A percentile compares a stretch with the other conserved stretches of the same genome.
These are phyloP conservation scores for Ips typographus DNA, from an alignment of 1,140 invertebrate species.

Conservation along the genomic window DNA sequence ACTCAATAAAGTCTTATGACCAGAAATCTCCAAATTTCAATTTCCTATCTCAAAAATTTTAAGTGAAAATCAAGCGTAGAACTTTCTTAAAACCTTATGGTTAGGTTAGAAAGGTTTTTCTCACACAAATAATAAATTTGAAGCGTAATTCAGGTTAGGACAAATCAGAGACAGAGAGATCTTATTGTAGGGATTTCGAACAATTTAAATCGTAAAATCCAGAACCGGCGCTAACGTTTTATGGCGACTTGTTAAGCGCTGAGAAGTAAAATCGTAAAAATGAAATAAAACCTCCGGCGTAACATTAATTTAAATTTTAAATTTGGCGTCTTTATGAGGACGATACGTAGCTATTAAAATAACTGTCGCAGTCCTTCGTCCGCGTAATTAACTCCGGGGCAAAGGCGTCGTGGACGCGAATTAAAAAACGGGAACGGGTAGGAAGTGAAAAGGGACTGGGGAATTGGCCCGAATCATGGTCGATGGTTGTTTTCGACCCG, in stretches of 20 bases:
- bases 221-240: background rate
- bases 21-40: too few relatives aligned
- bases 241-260: slow-evolving; percentile 4
- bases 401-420: too few relatives aligned
- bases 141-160: background rate
- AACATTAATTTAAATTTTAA: slow-evolving; percentile 25
- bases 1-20: too few relatives aligned
- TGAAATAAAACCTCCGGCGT: slow-evolving; percentile 19
- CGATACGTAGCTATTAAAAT: slow-evolving; percentile 26
- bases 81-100: background rate
- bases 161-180: background rate
- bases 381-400: slow-evolving; percentile 14
- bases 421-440: too few relatives aligned
- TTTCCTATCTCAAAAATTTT: too few relatives aligned
- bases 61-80: background rate
- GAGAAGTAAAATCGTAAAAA: slow-evolving; percentile 20
- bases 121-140: background rate
- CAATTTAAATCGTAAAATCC: too few relatives aligned
- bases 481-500: too few relatives aligned
- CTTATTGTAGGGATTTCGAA: background rate
- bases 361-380: slow-evolving; percentile 17
- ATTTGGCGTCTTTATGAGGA: slow-evolving; percentile 21
- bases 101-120: background rate
- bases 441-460: too few relatives aligned
- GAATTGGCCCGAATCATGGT: too few relatives aligned